Conservation (phyloP, 1,140 invertebrate genomes). For the Lepidurus arcticus region DNA sequence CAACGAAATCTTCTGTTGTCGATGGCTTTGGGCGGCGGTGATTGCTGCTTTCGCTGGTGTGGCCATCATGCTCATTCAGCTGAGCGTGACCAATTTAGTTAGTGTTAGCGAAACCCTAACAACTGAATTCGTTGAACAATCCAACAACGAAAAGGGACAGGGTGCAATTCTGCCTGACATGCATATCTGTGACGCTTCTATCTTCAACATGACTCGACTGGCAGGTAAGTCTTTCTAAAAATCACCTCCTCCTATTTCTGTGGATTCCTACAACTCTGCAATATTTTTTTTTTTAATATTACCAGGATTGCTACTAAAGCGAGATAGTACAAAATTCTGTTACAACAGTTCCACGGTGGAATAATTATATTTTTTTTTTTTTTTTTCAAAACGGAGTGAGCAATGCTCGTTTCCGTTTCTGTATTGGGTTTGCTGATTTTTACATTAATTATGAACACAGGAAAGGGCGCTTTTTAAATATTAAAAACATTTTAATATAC, state of each 20-base stretch:
- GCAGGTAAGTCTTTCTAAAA: not conserved
- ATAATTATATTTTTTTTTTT: no score
- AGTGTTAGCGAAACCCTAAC: not conserved
- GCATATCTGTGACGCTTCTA: constrained; percentile 28
- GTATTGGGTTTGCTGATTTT: no score
- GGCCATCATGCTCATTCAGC: not conserved
- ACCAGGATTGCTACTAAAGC: not conserved
- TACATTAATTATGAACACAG: no score
- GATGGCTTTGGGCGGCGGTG: not conserved
- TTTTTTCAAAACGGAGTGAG: no score
- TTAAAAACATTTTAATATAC: no score
- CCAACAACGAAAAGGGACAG: not conserved
- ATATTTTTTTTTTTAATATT: not conserved
- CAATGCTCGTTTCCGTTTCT: no score
- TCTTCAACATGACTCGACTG: constrained; percentile 25
- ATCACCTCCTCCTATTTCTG: no score
- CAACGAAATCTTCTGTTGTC: not conserved
- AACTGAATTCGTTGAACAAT: not conserved
- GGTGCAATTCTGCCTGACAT: constrained; percentile 24
- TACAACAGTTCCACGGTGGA: no score
- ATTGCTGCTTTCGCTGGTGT: not conserved
- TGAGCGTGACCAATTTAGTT: not conserved
- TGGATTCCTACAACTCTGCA: no score
- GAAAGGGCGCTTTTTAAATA: no score
- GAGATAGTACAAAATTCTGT: no score